Base-by-base conservation (phyloP, 2,888 invertebrate species). In the Sminthurinus aureus region DNA sequence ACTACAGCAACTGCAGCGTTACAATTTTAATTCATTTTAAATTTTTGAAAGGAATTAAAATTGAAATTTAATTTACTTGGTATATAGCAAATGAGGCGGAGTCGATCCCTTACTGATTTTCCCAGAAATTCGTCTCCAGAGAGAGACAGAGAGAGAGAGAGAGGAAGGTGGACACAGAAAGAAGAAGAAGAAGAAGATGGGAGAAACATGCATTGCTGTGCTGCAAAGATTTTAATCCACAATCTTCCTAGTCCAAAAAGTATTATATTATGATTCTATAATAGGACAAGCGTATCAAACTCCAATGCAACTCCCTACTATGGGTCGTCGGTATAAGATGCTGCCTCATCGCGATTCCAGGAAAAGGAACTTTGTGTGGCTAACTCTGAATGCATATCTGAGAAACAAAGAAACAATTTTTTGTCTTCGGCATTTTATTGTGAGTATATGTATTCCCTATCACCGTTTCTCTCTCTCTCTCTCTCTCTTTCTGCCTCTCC, bases 81-180 rank as follows among this genome's bases (percentile, higher is more conserved):
- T 84, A 86, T 83, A 84, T 38, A 38, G 38, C 38, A 38, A 38
- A 81, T 81, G 85, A 87, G 87, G 86, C 85, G 87, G 88, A 87
- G 88, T 87, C 88, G 87, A 84, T 87, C 87, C 86, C 88, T 87
- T 86, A 85, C 88, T 86, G 87, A 81, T 87, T 85, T 88, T 88
- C 88, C 85, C 22, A 85, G 88, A 88, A 88, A 84, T 88, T 85
- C 78, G 88, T 88, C 87, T 87, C 69, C 20, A 69, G 20, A 69
- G 15, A n/a, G 9, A 15, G 64, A 64, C 3, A 64, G 3, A n/a
- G 64, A 18, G 18, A 64, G n/a, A n/a, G 9, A 64, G 64, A 64
- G n/a, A n/a, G 15, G 9, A 4, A 15, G 64, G n/a, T n/a, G n/a
- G 15, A n/a, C 18, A 18, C 64, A 64, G n/a, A n/a, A 64, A 8